Evolutionary conservation across 2,797 vertebrate genomes (phyloP), one percentile per base, ranked within the genome.

Genomic region (Amphiprion clarkii): DNA sequence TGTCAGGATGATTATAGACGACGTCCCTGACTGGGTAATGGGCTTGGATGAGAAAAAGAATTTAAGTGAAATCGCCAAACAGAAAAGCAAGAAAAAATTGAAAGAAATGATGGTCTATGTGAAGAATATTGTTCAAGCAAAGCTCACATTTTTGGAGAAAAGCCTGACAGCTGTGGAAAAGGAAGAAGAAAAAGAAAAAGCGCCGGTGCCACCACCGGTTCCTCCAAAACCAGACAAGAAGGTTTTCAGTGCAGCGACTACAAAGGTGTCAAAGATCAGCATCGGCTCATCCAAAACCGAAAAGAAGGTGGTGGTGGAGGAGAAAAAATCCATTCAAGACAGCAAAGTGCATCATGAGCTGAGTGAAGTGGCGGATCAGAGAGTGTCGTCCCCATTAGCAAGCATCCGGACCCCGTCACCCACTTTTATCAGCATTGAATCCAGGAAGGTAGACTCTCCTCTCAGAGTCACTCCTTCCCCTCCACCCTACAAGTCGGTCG

Each of bases 351-450:
- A 78, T 9, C 87, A 92, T 21, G 94, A 95, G 39, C 74, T 81
- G 79, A 89, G 33, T 27, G 90, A 94, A 46, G 69, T 55, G 13
- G 87, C 78, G 1, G 94, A 95, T 27, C 88, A 81, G 52, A 95
- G 91, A 78, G 76, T 89, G 40, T 83, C 91, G 55, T 94, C 95
- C 66, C 95, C 96, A 0, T 86, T 95, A 19, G 82, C 95, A 2
- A 95, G 94, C 90, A 96, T 95, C 85, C 92, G 95, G 36, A 95
- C 96, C 0, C 96, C 96, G 0, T 98, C 97, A 0, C 97, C 97
- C n/a, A 96, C 96, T 5, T 98, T 96, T 44, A 98, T 98, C 51
- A 98, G 95, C 17, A 98, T 98, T 12, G 97, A 98, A 71, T 98
- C 97, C 0, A 93, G 95, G 60, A 89, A 90, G 69, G 88, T 94